Percentiles rank a stretch among this genome's conserved stretches.
Evolutionary conservation across 2,888 invertebrate species (phyloP).

Genomic region (Gymnosoma rotundatum): DNA sequence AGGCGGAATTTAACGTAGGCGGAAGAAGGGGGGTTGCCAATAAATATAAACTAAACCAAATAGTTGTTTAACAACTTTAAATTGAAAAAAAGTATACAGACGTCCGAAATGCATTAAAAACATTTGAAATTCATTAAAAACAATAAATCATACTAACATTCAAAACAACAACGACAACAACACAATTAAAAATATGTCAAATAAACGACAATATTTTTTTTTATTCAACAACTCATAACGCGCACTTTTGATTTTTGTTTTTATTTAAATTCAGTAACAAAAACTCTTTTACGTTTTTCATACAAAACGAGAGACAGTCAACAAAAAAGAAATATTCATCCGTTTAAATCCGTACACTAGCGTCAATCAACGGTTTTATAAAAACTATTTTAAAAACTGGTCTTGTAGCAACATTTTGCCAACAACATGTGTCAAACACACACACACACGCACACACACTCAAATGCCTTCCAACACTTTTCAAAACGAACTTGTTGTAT

Average conservation of each 20-base stretch:
- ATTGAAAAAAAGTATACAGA: background rate
- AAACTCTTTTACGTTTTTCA: background rate
- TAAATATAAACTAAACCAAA: constrained; percentile 28
- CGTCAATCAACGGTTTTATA: constrained; percentile 34
- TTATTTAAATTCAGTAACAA: background rate
- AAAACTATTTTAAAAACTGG: constrained; percentile 40
- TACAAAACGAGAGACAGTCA: background rate
- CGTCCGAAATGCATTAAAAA: background rate
- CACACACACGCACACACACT: constrained; percentile 13
- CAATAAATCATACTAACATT: constrained; percentile 18
- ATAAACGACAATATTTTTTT: background rate
- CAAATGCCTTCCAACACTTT: background rate
- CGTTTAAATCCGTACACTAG: background rate
- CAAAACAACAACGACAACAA: background rate
- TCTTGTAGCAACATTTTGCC: constrained; percentile 18
- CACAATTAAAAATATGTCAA: background rate
- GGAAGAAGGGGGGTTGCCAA: background rate
- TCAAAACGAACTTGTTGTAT: background rate
- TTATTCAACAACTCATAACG: constrained; percentile 11
- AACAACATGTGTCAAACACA: constrained; percentile 3
- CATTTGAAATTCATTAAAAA: background rate
- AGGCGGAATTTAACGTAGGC: background rate
- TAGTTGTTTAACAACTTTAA: constrained; percentile 52
- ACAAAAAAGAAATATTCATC: background rate
- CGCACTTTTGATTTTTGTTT: constrained; percentile 12